Base-by-base conservation (phyloP, 2,113 vertebrate genomes). In the Natator depressus region DNA sequence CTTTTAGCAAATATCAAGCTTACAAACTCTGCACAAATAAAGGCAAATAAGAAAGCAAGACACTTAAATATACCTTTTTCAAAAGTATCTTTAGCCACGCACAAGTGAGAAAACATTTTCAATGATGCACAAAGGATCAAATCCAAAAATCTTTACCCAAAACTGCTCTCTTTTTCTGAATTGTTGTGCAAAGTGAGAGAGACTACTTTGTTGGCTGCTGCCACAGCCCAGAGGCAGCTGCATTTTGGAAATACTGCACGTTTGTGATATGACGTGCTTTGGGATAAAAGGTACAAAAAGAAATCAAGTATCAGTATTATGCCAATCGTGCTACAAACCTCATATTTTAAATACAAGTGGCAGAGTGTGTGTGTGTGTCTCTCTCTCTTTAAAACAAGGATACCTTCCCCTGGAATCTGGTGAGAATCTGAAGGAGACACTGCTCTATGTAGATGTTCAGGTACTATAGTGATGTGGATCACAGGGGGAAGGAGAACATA, bases 1-100 rank as follows among this genome's bases (percentile, higher is more conserved):
- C 54, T 76, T 97, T 93, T 82, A 90, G n/a, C 89, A 87, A 89
- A 91, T 31, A 49, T 25, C 78, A 87, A 89, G 78, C 65, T 22
- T 83, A 9, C 1, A 46, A 76, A 85, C 51, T 89, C n/a, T 55
- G 59, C 42, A 82, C 80, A 87, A 94, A 27, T 51, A 90, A 91
- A 91, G 83, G 51, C 82, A 87, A 82, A 72, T 89, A 92, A 79
- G 81, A 88, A 16, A n/a, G 88, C 57, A 80, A 65, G 8, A 35
- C 3, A 1, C 1, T 75, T 75, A 1, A 75, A 54, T 38, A 59
- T 4, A 1, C 72, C 53, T 29, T 51, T 72, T 31, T 46, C 51
- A 54, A 76, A 75, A 50, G 79, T 89, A 75, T 14, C 51, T 76
- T 89, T 65, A 94, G 38, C 13, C n/a, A 57, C 65, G 42, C 31